Evolutionary conservation across 2,888 invertebrate genomes (phyloP).

Genomic region (Agonopterix alstromeriana): DNA sequence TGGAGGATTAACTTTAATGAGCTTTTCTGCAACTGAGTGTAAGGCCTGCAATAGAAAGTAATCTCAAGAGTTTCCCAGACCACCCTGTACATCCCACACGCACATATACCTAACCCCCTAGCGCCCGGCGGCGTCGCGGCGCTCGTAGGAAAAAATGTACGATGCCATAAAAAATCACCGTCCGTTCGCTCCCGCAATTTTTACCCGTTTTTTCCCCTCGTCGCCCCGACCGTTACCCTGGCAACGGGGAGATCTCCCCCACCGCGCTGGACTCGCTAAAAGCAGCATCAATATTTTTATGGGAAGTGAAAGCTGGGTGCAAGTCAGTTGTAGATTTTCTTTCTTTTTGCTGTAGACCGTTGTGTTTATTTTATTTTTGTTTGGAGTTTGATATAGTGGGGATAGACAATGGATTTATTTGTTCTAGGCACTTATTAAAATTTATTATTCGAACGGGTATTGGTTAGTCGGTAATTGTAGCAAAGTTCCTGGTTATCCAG

Average conservation of each 20-base stretch:
- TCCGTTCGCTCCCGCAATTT: slow-evolving; percentile 70
- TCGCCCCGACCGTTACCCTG: slow-evolving; percentile 66
- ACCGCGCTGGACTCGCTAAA: slow-evolving; percentile 39
- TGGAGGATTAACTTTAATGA: no score
- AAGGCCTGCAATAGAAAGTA: neutral
- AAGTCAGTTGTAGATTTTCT: slow-evolving; percentile 7
- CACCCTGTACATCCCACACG: slow-evolving; percentile 42
- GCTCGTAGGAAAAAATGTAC: slow-evolving; percentile 69
- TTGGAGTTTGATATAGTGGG: neutral
- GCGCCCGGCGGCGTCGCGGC: slow-evolving; percentile 41
- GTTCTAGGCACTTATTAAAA: no score
- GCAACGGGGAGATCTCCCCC: slow-evolving; percentile 49
- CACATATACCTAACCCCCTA: slow-evolving; percentile 20
- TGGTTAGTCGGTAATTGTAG: no score
- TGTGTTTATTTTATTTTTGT: neutral
- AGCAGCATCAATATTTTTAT: slow-evolving; percentile 69
- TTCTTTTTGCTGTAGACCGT: slow-evolving; percentile 1
- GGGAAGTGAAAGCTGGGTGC: slow-evolving; percentile 32
- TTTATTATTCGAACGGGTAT: no score
- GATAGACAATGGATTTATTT: no score
- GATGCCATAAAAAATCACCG: slow-evolving; percentile 76
- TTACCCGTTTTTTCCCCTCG: slow-evolving; percentile 75
- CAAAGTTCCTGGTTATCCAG: no score
- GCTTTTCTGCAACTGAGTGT: no score
- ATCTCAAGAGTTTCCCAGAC: slow-evolving; percentile 1